Conservation (phyloP, 2,113 vertebrate species). For the Calidris pygmaea region DNA sequence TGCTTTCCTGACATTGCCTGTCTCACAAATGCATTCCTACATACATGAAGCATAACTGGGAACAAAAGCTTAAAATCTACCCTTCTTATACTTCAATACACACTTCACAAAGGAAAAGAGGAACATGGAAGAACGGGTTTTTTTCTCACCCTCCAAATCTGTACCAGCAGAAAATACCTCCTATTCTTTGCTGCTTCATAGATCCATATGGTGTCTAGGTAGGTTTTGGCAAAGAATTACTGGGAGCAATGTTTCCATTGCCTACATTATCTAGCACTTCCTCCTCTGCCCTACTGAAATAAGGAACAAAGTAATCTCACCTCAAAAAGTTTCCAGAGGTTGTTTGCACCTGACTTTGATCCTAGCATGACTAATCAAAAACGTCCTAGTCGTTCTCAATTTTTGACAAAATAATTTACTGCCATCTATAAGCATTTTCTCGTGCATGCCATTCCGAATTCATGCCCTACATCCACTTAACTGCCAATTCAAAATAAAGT, state of each 20-base stretch:
- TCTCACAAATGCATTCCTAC: background rate
- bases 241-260: background rate
- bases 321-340: background rate
- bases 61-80: background rate
- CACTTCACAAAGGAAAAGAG: background rate
- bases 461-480: background rate
- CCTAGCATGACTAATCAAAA: background rate
- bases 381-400: background rate
- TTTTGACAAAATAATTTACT: slow-evolving; percentile 18
- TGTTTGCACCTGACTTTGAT: background rate
- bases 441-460: background rate
- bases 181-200: background rate
- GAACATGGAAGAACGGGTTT: background rate
- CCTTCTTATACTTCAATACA: background rate
- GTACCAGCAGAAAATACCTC: background rate
- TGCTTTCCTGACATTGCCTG: background rate
- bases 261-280: background rate
- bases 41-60: background rate
- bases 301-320: background rate
- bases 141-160: background rate
- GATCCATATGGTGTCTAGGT: background rate
- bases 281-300: background rate
- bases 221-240: background rate
- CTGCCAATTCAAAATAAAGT: background rate
- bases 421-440: background rate